Evolutionary conservation across 2,113 vertebrate species (phyloP), one percentile per base, ranked within the genome.

Genomic region (Cathartes aura): DNA sequence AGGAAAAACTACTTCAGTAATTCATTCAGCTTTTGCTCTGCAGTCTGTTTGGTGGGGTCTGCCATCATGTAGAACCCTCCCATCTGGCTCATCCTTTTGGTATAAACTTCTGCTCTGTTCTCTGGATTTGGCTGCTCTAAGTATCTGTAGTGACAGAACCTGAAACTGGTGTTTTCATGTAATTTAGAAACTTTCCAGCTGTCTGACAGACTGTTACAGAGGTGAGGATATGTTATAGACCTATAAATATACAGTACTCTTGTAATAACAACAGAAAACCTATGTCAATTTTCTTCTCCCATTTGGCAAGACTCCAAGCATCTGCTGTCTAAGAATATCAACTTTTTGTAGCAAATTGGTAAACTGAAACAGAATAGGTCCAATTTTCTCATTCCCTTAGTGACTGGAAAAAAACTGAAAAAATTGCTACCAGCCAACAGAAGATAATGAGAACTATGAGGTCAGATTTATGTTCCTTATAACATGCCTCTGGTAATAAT

Each of bases 11-110:
- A 8, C 68, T 86, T 66, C 13, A 62, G 90, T 58, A 92, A 78
- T 78, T 90, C 59, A 94, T 81, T 90, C 79, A 93, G 67, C 55
- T 92, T 94, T 56, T 12, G 5, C 82, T 87, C 63, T 92, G 71
- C 75, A 90, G 85, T 90, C 82, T 47, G 60, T 76, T 82, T 83
- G 64, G 59, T 81, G 72, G 85, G 91, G 72, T 47, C 74, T 93
- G 90, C 79, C 86, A 74, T 73, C 79, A 34, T 24, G 36, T 11
- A 87, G 42, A 95, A 72, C 55, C 92, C 90, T 96, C 75, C 90
- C 95, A 96, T 96, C 93, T 96, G 94, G 82, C 89, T 92, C 79
- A 90, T 85, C 59, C 79, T 95, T 90, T 93, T 88, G 90, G 67
- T 96, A 43, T 70, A 95, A 59, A 47, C 79, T 95, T 92, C 96